Base-by-base conservation (phyloP, 1,140 invertebrate genomes). In the Heliconius hermathena region DNA sequence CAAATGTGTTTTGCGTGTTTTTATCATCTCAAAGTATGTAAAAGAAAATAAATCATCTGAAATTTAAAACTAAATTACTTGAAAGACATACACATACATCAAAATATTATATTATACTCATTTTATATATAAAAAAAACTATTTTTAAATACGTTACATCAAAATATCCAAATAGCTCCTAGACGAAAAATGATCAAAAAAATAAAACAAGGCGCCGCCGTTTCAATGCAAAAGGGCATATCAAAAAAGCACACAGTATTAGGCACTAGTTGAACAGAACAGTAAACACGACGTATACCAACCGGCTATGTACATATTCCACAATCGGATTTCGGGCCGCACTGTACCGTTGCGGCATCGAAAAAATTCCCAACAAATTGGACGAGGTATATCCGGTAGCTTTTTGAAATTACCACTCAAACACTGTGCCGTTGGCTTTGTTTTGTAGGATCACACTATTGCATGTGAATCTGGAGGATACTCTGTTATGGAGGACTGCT, bases 351-450 rank as follows among this genome's bases (percentile, higher is more conserved):
- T 76, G 74, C 60, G 36, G 57, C 41, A 70, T 57, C 57, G 57
- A 41, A 71, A 71, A 76, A 76, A 76, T 71, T 76, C 60, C 38
- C 26, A 76, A 71, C 38, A 75, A 49, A 76, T 60, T 75, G n/a
- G 36, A 22, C 57, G 60, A 38, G 36, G 54, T 66, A 66, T 66
- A 66, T 54, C 11, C 57, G 36, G 57, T 60, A 66, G 60, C 60
- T 60, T 75, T 75, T 75, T 75, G 74, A 76, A 76, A 76, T 41
- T 66, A 54, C 74, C 38, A 20, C 54, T 75, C 57, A 70, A 60
- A 71, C 74, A 41, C 38, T 70, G 60, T 20, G 36, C 18, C 11
- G 20, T 38, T 22, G 36, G 74, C 57, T 71, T 76, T 76, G 74
- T 76, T 70, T 76, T 38, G 20, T 16, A 8, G 57, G 57, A 70